phyloP scores from a whole-genome alignment of 1,140 invertebrate species.

The Limonius californicus region DNA sequence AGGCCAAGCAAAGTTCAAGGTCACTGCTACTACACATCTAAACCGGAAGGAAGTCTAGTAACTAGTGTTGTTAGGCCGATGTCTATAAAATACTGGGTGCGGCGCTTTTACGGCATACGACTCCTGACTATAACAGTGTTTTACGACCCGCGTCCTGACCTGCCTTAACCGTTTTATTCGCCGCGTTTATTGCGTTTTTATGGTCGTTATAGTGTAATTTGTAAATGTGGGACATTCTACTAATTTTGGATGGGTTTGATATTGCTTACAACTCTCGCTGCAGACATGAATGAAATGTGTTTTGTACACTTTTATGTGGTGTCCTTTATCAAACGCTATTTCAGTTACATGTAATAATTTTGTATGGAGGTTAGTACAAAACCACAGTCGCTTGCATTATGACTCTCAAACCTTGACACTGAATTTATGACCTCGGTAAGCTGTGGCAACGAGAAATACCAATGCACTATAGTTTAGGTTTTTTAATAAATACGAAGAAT shows the following conservation, averaged over 20 bases:
- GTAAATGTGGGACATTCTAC: constrained; percentile 44
- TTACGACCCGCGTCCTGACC: constrained; percentile 40
- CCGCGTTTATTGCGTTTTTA: constrained; percentile 45
- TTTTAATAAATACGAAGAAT: too few species aligned
- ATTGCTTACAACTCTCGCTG: constrained; percentile 36
- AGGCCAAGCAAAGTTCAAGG: constrained; percentile 29
- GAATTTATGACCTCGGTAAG: too few species aligned
- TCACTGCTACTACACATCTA: constrained; percentile 11
- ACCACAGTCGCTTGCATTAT: too few species aligned
- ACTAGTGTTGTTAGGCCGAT: constrained; percentile 37
- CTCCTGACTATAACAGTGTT: constrained; percentile 41
- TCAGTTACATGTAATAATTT: too few species aligned
- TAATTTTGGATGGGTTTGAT: constrained; percentile 42
- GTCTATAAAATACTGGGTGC: constrained; percentile 37
- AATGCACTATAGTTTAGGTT: too few species aligned
- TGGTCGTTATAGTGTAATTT: constrained; percentile 41
- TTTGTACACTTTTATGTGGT: not conserved
- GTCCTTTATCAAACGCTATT: too few species aligned
- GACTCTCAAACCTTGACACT: too few species aligned
- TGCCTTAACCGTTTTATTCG: constrained; percentile 42
- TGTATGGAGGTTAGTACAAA: too few species aligned
- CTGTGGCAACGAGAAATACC: too few species aligned
- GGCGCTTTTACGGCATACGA: constrained; percentile 38
- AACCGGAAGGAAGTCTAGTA: constrained; percentile 32
- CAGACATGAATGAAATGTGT: constrained; percentile 33